phyloP scores from a whole-genome alignment of 2,888 invertebrate species.

The Periphyllus acericola region DNA sequence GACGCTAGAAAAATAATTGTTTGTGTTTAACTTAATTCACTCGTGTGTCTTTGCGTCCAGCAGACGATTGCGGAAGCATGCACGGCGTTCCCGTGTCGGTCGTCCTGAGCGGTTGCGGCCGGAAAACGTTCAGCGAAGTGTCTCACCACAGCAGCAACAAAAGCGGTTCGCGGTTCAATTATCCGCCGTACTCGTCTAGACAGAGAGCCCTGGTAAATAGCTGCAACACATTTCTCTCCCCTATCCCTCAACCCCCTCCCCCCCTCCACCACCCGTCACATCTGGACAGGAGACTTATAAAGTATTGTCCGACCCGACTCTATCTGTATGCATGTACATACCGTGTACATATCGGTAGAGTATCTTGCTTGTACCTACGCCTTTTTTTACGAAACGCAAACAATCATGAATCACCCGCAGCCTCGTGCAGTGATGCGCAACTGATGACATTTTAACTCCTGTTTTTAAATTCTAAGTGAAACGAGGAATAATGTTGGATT shows the following conservation, averaged over 20 bases:
- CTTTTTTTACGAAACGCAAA: too few relatives aligned
- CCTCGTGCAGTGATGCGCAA: too few relatives aligned
- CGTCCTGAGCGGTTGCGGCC: conserved; percentile 60
- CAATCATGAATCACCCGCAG: too few relatives aligned
- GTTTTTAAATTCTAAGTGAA: too few relatives aligned
- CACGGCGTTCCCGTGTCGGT: conserved; percentile 62
- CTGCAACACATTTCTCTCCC: not conserved
- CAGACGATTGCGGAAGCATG: conserved; percentile 60
- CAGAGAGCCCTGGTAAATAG: conserved; percentile 49
- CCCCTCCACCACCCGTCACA: too few relatives aligned
- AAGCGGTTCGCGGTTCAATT: conserved; percentile 56
- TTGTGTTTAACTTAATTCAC: not conserved
- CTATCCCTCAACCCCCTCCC: too few relatives aligned
- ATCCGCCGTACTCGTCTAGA: conserved; percentile 46
- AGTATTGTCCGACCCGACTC: not conserved
- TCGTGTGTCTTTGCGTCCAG: not conserved
- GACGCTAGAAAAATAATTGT: not conserved
- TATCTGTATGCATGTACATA: not conserved
- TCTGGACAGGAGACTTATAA: not conserved
- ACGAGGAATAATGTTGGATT: too few relatives aligned
- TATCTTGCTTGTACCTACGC: too few relatives aligned
- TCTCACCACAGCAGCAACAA: conserved; percentile 42
- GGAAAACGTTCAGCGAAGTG: conserved; percentile 63
- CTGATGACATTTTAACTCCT: too few relatives aligned
- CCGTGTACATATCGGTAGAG: too few relatives aligned